A percentile compares a stretch with the other conserved stretches of the same genome.
Conservation (phyloP, 2,113 vertebrate genomes). For the Bubo blakistoni region DNA sequence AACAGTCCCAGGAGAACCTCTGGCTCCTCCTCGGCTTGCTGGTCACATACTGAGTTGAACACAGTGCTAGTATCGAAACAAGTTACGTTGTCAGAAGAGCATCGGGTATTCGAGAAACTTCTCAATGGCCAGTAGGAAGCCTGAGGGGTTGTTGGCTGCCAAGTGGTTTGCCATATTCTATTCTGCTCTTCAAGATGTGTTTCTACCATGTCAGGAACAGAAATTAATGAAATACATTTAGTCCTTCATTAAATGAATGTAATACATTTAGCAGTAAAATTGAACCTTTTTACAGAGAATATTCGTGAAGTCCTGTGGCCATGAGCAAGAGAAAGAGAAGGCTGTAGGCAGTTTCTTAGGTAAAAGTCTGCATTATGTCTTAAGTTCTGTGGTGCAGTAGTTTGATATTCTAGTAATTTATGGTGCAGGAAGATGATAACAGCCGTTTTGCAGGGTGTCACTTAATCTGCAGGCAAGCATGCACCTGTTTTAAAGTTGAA, state of each 20-base stretch:
- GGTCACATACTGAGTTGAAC: accelerated
- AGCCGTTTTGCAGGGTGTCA: neutral
- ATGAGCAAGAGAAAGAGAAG: neutral
- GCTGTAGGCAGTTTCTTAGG: neutral
- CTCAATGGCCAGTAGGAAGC: accelerated
- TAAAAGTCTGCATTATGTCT: neutral
- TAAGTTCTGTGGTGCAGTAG: neutral
- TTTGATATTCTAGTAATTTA: neutral
- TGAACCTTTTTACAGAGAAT: neutral
- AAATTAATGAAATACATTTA: neutral
- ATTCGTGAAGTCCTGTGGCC: neutral
- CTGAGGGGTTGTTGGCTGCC: neutral
- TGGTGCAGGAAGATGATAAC: neutral
- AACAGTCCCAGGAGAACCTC: neutral
- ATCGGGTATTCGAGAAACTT: neutral
- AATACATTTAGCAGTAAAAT: neutral
- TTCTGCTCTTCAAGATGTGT: neutral
- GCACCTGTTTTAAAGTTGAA: neutral
- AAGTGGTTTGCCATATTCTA: neutral
- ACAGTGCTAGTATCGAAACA: neutral
- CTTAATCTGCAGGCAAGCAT: neutral
- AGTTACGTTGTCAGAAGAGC: neutral
- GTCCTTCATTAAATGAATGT: neutral
- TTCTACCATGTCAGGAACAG: neutral
- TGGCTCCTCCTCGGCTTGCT: neutral